Percentiles rank a stretch among this genome's conserved stretches.
Evolutionary conservation across 2,113 vertebrate species (phyloP).

Genomic region (Percina caprodes): DNA sequence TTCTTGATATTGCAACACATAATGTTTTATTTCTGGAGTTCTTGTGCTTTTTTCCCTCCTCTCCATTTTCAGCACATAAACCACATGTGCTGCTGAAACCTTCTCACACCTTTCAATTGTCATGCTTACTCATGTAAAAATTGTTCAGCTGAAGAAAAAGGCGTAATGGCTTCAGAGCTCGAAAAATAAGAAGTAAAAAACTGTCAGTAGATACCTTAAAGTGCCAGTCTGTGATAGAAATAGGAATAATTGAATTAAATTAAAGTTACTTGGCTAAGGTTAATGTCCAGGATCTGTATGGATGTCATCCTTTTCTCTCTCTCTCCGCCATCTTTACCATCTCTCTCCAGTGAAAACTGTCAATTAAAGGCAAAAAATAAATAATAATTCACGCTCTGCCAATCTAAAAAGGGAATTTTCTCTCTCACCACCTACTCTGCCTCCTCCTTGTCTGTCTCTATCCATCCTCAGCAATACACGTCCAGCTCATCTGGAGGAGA

Average conservation of each 20-base stretch:
- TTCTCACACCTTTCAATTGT: background rate
- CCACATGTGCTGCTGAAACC: conserved; percentile 4
- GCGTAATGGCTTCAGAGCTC: background rate
- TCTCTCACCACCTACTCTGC: conserved; percentile 13
- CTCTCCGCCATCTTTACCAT: too few relatives aligned
- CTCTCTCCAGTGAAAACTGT: conserved; percentile 11
- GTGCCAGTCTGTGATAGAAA: background rate
- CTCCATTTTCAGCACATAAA: background rate
- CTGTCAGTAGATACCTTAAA: background rate
- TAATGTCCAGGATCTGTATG: background rate
- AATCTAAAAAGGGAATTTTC: conserved; percentile 41
- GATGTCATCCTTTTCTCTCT: background rate
- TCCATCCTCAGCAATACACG: conserved; percentile 88
- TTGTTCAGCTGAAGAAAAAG: too few relatives aligned
- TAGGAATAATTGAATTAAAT: background rate
- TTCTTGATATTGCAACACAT: background rate
- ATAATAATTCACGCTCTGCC: conserved; percentile 1
- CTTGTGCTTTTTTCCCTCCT: too few relatives aligned
- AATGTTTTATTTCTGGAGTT: background rate
- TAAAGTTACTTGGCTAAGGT: conserved; percentile 10
- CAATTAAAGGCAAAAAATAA: conserved; percentile 35
- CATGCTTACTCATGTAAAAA: background rate
- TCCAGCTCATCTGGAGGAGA: conserved; percentile 98
- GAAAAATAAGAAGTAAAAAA: conserved; percentile 22
- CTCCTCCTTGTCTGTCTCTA: background rate